Conservation (phyloP, 1,140 invertebrate species). For the Trachelipus rathkii region DNA sequence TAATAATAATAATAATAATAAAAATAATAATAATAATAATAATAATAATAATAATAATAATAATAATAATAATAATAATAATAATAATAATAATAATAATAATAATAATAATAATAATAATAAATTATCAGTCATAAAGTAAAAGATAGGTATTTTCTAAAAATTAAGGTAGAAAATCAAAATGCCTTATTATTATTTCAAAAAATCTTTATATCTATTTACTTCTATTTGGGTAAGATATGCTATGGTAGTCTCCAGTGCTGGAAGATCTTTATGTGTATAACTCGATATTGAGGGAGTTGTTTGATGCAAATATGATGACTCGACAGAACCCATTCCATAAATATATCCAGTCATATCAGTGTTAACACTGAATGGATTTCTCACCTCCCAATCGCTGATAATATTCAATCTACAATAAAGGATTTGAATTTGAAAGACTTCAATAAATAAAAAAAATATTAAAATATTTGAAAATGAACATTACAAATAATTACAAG, state of each 20-base stretch:
- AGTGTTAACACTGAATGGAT: background rate
- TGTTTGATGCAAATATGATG: conserved; percentile 66
- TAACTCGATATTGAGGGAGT: conserved; percentile 62
- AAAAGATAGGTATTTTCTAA: too few species aligned
- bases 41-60: too few species aligned
- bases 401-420: background rate
- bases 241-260: conserved; percentile 72
- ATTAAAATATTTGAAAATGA: background rate
- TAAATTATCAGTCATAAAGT: too few species aligned
- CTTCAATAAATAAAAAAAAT: background rate
- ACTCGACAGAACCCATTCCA: conserved; percentile 52
- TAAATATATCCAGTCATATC: background rate
- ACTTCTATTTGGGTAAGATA: conserved; percentile 83
- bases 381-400: background rate
- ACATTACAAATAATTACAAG: background rate
- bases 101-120: too few species aligned
- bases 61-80: too few species aligned
- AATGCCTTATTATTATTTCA: too few species aligned
- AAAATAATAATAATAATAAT: too few species aligned
- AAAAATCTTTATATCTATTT: conserved; percentile 25
- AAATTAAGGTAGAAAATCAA: too few species aligned
- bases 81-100: too few species aligned
- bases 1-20: too few species aligned
- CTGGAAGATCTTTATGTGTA: conserved; percentile 63
- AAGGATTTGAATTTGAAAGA: background rate